Percentiles rank a stretch among this genome's conserved stretches.
phyloP scores from a whole-genome alignment of 2,888 invertebrate species.

The Parthenolecanium corni region DNA sequence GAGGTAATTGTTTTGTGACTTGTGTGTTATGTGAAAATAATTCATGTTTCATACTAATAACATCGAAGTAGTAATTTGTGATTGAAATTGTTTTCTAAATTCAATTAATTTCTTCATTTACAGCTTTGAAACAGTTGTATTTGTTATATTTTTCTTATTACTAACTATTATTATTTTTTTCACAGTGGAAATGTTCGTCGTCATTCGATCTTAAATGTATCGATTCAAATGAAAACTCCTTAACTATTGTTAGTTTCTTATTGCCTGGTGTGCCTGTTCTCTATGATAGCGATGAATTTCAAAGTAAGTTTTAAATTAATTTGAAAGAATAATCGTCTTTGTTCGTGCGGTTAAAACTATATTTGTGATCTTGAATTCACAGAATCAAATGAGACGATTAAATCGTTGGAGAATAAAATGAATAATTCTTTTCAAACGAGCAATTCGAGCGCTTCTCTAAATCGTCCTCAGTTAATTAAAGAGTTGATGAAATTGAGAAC shows the following conservation, averaged over 20 bases:
- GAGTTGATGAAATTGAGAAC: neutral
- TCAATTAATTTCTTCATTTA: too few relatives aligned
- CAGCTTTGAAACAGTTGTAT: too few relatives aligned
- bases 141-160: neutral
- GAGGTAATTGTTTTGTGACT: slow-evolving; percentile 1
- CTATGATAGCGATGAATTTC: slow-evolving; percentile 7
- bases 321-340: too few relatives aligned
- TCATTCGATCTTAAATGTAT: neutral
- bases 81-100: too few relatives aligned
- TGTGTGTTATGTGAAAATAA: too few relatives aligned
- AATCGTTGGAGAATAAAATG: too few relatives aligned
- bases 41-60: too few relatives aligned
- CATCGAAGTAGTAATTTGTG: too few relatives aligned
- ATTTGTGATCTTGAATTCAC: too few relatives aligned
- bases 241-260: slow-evolving; percentile 14
- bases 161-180: neutral
- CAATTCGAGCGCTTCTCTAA: neutral
- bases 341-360: too few relatives aligned
- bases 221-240: neutral
- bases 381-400: too few relatives aligned
- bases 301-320: too few relatives aligned
- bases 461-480: neutral
- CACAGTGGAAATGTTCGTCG: slow-evolving; percentile 14
- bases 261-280: slow-evolving; percentile 20
- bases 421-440: neutral